Percentiles rank a stretch among this genome's conserved stretches.
phyloP scores from a whole-genome alignment of 2,888 invertebrate genomes.

The Melieria picta region DNA sequence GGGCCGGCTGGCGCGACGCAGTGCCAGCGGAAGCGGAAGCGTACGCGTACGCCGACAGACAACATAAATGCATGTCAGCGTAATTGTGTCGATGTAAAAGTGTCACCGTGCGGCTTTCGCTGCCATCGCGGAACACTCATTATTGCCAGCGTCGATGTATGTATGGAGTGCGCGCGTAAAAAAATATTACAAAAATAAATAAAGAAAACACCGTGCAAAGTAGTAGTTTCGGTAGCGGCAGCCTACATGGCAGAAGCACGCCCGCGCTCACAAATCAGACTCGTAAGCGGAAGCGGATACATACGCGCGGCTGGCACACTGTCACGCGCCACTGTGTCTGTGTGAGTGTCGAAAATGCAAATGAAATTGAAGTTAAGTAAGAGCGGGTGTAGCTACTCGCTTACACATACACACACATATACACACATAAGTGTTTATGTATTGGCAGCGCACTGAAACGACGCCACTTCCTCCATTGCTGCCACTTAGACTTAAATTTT shows the following conservation, averaged over 20 bases:
- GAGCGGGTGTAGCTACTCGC: background rate
- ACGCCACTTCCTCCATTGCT: no score
- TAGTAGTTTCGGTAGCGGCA: background rate
- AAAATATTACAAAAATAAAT: background rate
- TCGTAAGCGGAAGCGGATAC: background rate
- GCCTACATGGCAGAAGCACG: background rate
- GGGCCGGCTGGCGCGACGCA: slow-evolving; percentile 9
- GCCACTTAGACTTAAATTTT: no score
- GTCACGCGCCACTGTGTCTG: background rate
- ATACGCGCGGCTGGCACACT: no score
- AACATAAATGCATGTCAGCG: slow-evolving; percentile 23
- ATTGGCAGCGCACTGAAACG: no score
- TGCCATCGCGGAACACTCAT: background rate
- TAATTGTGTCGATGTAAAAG: slow-evolving; percentile 23
- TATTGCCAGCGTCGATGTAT: background rate
- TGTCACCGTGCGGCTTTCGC: slow-evolving; percentile 10
- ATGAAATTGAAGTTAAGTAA: slow-evolving; percentile 20
- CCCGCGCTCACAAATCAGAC: background rate
- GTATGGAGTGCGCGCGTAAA: background rate
- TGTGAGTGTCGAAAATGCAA: slow-evolving; percentile 16
- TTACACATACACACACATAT: background rate
- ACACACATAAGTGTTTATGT: background rate
- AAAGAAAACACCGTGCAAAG: background rate
- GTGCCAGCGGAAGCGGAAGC: background rate
- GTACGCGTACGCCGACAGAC: background rate